phyloP scores from a whole-genome alignment of 2,113 vertebrate species.

The Anarhynchus alexandrinus region DNA sequence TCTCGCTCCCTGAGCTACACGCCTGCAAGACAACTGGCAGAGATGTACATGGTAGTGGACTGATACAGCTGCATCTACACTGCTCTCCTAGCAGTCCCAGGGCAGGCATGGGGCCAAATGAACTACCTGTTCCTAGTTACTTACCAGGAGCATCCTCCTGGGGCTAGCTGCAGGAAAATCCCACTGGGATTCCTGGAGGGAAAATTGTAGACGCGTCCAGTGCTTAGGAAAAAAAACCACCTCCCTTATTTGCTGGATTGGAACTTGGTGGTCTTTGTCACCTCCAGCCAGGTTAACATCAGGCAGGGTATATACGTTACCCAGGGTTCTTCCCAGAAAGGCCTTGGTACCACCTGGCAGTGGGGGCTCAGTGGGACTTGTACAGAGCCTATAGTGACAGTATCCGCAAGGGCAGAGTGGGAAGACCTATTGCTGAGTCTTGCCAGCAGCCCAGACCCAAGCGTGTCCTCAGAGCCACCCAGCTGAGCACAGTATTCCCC shows the following conservation, averaged over 20 bases:
- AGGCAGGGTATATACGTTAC: neutral
- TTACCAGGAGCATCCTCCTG: neutral
- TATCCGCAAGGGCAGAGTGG: neutral
- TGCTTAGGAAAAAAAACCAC: neutral
- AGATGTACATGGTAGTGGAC: neutral
- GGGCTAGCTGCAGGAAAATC: neutral
- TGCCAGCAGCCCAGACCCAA: neutral
- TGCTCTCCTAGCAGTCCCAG: neutral
- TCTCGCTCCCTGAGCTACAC: neutral
- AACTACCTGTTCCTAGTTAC: neutral
- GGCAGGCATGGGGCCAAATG: neutral
- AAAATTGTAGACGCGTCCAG: neutral
- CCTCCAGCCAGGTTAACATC: neutral
- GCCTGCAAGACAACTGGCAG: neutral
- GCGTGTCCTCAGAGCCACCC: neutral
- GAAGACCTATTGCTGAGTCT: neutral
- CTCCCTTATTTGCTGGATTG: neutral
- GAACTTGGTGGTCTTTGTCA: neutral
- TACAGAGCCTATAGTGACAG: neutral
- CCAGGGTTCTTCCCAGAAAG: neutral
- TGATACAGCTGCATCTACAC: neutral
- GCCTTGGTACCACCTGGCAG: neutral
- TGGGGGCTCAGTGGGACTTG: neutral
- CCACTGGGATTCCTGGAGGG: neutral
- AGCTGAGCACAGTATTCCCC: fast-evolving